Base-by-base conservation (phyloP, 2,797 vertebrate species). In the Scolopax bukidnonensis region DNA sequence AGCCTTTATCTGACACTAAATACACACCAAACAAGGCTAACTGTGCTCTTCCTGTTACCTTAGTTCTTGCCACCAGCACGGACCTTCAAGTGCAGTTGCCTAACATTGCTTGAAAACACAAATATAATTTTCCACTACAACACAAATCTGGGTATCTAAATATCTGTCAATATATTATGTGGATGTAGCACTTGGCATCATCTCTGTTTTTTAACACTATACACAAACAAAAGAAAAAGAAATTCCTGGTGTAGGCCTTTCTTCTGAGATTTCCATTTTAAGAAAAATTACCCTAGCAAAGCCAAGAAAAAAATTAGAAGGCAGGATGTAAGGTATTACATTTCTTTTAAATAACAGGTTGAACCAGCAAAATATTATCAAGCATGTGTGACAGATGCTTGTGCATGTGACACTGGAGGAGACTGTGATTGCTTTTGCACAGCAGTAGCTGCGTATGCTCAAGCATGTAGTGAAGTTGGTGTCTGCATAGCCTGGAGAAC, bases 371-470 rank as follows among this genome's bases (percentile, higher is more conserved):
- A 97, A 70, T 99, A 98, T 95, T 99, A 98, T 47, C 98, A 98
- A 50, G 98, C 98, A n/a, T 99, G 99, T 27, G 98, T 99, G 96
- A 98, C 96, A 50, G 99, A 99, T 9, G 97, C 99, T 2, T 99
- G 99, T 54, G 99, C 99, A 64, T 99, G 99, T 63, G 98, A 99
- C 96, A 96, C 86, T 1, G 99, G 99, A 51, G 99, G 99, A 33
- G 99, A 99, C 91, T 99, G 99, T 6, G 99, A 99, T 64, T 99
- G 99, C 48, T 97, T 99, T 93, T 99, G 99, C 89, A 99, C 99
- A 3, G 98, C 99, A 25, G 98, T 99, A 90, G 98, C 99, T 47
- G 98, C 98, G 38, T 99, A 99, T 11, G 99, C 99, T 43, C 98
- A 98, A 97, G 98, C 98, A 40, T 99, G 99, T 50, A 98, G 95